phyloP scores from a whole-genome alignment of 1,140 invertebrate genomes.

The Listronotus bonariensis region DNA sequence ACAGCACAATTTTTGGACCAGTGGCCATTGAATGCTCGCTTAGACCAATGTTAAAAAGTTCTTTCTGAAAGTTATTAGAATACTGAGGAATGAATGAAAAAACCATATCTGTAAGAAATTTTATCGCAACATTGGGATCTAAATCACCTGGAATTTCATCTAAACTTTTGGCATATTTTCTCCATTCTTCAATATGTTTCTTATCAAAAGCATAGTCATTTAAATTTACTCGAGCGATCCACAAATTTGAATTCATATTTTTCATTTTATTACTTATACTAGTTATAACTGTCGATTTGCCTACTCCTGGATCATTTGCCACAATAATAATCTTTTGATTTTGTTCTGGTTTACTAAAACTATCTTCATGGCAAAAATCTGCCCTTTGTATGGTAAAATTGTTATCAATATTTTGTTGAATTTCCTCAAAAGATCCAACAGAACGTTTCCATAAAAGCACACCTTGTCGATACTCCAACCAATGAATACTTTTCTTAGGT shows the following conservation, averaged over 20 bases:
- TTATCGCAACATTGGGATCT: neutral
- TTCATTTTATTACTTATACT: conserved; percentile 7
- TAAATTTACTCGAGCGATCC: conserved; percentile 1
- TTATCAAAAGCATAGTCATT: conserved; percentile 6
- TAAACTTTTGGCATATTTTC: neutral
- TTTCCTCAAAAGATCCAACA: neutral
- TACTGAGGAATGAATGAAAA: neutral
- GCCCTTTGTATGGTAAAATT: neutral
- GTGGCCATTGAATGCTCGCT: neutral
- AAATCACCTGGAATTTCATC: neutral
- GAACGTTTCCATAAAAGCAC: neutral
- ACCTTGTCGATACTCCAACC: too few relatives aligned
- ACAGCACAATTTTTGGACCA: neutral
- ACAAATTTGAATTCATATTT: neutral
- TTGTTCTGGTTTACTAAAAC: neutral
- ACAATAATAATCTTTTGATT: neutral
- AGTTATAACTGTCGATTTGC: conserved; percentile 5
- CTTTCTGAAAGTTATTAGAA: neutral
- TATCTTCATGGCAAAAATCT: neutral
- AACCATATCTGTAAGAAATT: conserved; percentile 4
- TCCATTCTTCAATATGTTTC: neutral
- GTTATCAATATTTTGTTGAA: neutral
- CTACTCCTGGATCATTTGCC: conserved; percentile 2
- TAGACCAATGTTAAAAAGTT: conserved; percentile 7
- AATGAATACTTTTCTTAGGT: too few relatives aligned